Conservation (phyloP, 1,140 invertebrate species). For the Ladona fulva region DNA sequence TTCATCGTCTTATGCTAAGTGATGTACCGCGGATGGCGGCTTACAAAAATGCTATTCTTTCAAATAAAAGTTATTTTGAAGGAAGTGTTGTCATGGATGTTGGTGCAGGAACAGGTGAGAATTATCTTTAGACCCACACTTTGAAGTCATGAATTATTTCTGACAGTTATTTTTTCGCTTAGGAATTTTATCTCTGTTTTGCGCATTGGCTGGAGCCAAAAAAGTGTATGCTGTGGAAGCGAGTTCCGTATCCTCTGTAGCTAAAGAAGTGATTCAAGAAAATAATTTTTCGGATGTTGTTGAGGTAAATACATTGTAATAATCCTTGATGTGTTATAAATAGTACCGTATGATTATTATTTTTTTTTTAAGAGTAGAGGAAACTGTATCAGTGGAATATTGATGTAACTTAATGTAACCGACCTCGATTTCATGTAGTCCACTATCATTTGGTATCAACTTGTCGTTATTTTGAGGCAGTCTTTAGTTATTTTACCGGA, state of each 20-base stretch:
- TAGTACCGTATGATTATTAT: too few relatives aligned
- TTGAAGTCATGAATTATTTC: conserved; percentile 11
- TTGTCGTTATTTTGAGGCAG: too few relatives aligned
- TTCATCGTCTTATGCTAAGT: conserved; percentile 68
- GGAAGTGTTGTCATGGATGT: conserved; percentile 69
- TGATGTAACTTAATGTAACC: too few relatives aligned
- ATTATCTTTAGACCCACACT: conserved; percentile 20
- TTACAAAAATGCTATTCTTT: conserved; percentile 53
- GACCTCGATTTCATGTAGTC: too few relatives aligned
- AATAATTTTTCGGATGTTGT: conserved; percentile 32
- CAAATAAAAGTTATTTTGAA: conserved; percentile 43
- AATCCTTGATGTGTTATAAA: too few relatives aligned
- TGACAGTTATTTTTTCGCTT: conserved; percentile 25
- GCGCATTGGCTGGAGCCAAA: conserved; percentile 82
- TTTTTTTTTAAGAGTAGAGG: too few relatives aligned
- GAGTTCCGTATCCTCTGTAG: conserved; percentile 71
- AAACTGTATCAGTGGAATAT: too few relatives aligned
- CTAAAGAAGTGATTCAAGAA: conserved; percentile 65
- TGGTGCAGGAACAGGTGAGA: conserved; percentile 69
- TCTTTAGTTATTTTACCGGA: too few relatives aligned
- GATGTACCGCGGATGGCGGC: conserved; percentile 53
- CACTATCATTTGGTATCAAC: too few relatives aligned
- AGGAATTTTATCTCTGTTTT: conserved; percentile 93
- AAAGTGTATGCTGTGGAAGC: conserved; percentile 90
- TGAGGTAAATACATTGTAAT: conserved; percentile 24